phyloP scores from a whole-genome alignment of 2,113 vertebrate genomes.

The Hyla sarda region DNA sequence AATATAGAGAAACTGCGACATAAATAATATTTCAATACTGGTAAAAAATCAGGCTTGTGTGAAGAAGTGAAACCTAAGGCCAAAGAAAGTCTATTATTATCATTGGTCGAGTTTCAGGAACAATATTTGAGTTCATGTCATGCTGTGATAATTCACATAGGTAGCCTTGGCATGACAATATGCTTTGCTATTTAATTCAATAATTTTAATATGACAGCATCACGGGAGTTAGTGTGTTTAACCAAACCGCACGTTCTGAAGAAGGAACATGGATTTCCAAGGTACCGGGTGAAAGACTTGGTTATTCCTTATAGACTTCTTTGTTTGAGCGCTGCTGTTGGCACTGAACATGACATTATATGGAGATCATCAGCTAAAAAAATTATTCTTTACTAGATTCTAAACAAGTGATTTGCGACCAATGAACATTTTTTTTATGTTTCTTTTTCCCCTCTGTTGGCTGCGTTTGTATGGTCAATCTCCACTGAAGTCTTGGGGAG shows the following conservation, averaged over 20 bases:
- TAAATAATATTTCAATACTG: constrained; percentile 51
- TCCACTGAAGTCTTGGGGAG: background rate
- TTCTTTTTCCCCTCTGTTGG: background rate
- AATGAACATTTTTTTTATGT: background rate
- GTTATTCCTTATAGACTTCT: background rate
- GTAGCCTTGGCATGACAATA: constrained; percentile 51
- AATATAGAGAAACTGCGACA: constrained; percentile 30
- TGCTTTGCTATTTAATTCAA: constrained; percentile 58
- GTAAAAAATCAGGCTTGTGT: constrained; percentile 32
- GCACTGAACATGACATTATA: background rate
- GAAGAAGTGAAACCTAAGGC: constrained; percentile 43
- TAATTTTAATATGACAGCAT: constrained; percentile 60
- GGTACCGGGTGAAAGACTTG: constrained; percentile 1
- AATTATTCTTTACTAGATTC: background rate
- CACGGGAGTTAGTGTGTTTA: constrained; percentile 56
- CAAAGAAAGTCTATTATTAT: constrained; percentile 51
- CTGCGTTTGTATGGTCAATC: background rate
- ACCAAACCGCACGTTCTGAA: constrained; percentile 53
- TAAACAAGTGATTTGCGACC: background rate
- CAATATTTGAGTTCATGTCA: constrained; percentile 59
- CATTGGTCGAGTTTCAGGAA: constrained; percentile 53
- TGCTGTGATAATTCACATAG: constrained; percentile 59
- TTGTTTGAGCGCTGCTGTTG: background rate
- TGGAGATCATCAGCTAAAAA: background rate
- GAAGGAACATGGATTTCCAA: constrained; percentile 19